These are phyloP conservation scores for Amphilophus citrinellus DNA, from an alignment of 2,113 vertebrate genomes.

Conservation along the genomic window DNA sequence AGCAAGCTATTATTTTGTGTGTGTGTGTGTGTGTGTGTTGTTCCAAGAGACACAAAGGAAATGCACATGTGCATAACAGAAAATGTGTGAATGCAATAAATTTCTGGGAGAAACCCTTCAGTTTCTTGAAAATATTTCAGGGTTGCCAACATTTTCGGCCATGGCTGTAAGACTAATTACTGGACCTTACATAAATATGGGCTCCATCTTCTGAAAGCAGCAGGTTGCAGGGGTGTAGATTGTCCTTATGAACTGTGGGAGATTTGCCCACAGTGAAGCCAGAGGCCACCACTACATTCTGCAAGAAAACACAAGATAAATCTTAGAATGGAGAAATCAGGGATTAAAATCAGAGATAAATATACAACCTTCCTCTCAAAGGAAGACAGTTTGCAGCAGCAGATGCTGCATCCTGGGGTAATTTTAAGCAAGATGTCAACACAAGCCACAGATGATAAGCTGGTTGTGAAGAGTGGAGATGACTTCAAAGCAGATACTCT, in stretches of 20 bases:
- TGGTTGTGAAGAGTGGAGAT: slow-evolving; percentile 39
- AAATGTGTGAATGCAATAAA: too few relatives aligned
- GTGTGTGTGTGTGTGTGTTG: too few relatives aligned
- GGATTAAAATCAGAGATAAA: slow-evolving; percentile 31
- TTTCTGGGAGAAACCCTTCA: too few relatives aligned
- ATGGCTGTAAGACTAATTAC: too few relatives aligned
- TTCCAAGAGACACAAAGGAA: too few relatives aligned
- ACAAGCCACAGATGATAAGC: slow-evolving; percentile 46
- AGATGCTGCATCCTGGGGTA: slow-evolving; percentile 40
- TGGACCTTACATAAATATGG: slow-evolving; percentile 73
- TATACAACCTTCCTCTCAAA: slow-evolving; percentile 25
- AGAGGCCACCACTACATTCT: slow-evolving; percentile 74
- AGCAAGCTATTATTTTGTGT: too few relatives aligned
- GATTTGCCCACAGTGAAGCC: slow-evolving; percentile 77
- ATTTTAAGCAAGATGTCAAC: slow-evolving; percentile 33
- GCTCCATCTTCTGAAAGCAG: slow-evolving; percentile 68
- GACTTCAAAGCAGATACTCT: slow-evolving; percentile 49
- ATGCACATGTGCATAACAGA: too few relatives aligned
- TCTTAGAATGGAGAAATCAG: slow-evolving; percentile 12
- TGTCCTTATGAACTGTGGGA: slow-evolving; percentile 72
- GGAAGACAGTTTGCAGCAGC: slow-evolving; percentile 42
- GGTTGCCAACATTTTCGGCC: too few relatives aligned
- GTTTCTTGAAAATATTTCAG: too few relatives aligned
- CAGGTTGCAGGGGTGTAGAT: slow-evolving; percentile 75
- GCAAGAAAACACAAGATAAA: slow-evolving; percentile 22